A percentile compares a stretch with the other conserved stretches of the same genome.
Evolutionary conservation across 2,113 vertebrate genomes (phyloP).

Genomic region (Anser brachyrhynchus): DNA sequence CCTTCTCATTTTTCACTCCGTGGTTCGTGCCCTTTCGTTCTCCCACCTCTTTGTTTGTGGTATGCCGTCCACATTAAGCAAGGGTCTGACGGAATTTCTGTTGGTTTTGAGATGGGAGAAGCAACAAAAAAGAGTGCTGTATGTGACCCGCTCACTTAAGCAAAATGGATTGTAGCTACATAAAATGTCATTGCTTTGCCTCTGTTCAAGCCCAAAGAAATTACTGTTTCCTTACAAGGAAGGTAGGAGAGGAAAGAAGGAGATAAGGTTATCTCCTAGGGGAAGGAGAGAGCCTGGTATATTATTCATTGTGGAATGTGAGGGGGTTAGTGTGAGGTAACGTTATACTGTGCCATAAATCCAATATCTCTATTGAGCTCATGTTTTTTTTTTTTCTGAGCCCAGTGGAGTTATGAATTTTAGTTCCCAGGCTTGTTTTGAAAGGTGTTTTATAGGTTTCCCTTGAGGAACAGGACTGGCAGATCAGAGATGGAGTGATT

Average conservation of each 20-base stretch:
- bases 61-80: not conserved
- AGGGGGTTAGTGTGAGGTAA: constrained; percentile 11
- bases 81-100: not conserved
- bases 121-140: not conserved
- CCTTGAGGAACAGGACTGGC: not conserved
- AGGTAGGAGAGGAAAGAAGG: not conserved
- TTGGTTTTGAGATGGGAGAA: not conserved
- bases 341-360: not conserved
- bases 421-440: constrained; percentile 29
- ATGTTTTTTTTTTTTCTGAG: not conserved
- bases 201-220: constrained; percentile 1
- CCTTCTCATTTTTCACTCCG: not conserved
- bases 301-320: not conserved
- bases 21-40: not conserved
- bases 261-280: not conserved
- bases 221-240: not conserved
- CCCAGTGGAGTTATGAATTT: constrained; percentile 39
- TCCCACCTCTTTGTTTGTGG: not conserved
- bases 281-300: not conserved
- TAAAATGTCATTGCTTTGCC: not conserved
- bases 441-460: constrained; percentile 38
- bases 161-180: not conserved
- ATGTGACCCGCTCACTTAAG: not conserved
- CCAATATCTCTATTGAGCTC: not conserved
- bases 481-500: not conserved